Evolutionary conservation across 2,113 vertebrate genomes (phyloP), one percentile per base, ranked within the genome.

Genomic region (Mus pahari): DNA sequence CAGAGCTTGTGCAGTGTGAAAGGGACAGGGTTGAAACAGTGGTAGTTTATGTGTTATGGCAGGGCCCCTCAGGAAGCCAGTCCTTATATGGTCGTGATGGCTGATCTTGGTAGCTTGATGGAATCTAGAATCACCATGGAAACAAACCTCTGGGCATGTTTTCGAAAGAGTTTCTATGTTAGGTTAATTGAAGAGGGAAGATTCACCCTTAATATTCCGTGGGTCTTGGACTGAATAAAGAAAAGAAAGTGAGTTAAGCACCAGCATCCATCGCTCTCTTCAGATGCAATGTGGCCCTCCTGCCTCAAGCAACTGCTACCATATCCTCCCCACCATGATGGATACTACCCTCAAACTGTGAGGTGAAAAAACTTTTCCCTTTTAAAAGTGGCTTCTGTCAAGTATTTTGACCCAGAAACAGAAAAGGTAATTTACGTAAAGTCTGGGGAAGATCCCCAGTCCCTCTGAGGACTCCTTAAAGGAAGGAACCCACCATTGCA

Each of bases 121-220:
- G 39, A 33, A 86, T 86, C 62, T 31, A 66, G 82, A 86, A 66
- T 86, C 60, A 64, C 39, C 82, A 86, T 86, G 39, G 60, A 66
- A 86, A 86, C 82, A 66, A 64, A 86, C 60, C 82, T 86, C 82
- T 45, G 82, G 58, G 60, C 28, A 45, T 48, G 60, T 66, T 45
- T 86, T 39, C 66, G 82, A 86, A 42, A 64, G 60, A 64, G 60
- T 86, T 64, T 66, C 42, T 48, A 33, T 42, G 28, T 86, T 66
- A 86, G 60, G 83, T 66, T 66, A 86, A 86, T 48, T 86, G 83
- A 86, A 33, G 28, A 66, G 83, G 42, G 83, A 86, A 66, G 83
- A 86, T 31, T 48, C 62, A 66, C 9, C 83, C 62, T 86, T 48
- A 86, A 48, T 48, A 66, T 66, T 66, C 60, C 83, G 12, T 20